Evolutionary conservation across 2,888 invertebrate species (phyloP).

Genomic region (Aricia artaxerxes): DNA sequence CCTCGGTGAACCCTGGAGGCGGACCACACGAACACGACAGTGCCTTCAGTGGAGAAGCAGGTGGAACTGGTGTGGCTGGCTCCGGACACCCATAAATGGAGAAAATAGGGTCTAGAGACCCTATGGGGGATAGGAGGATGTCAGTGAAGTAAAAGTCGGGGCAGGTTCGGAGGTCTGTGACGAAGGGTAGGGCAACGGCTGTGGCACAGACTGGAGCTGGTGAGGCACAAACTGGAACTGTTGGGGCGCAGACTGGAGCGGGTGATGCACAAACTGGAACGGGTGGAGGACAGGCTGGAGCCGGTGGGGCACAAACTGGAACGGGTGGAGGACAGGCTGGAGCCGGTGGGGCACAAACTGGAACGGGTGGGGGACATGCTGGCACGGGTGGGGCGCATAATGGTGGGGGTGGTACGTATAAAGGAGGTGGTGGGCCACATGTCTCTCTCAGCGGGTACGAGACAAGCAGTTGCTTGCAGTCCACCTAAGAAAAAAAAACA

Average conservation of each 20-base stretch:
- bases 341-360: neutral
- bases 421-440: conserved; percentile 7
- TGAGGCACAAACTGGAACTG: neutral
- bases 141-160: conserved; percentile 39
- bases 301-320: neutral
- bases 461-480: neutral
- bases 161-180: conserved; percentile 38
- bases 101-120: conserved; percentile 43
- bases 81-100: conserved; percentile 33
- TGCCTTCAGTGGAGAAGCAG: neutral
- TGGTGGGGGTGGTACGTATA: neutral
- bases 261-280: neutral
- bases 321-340: neutral
- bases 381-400: neutral
- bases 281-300: neutral
- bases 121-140: conserved; percentile 39
- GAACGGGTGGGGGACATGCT: neutral
- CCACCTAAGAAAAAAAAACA: neutral
- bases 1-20: conserved; percentile 17
- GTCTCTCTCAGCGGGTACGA: neutral
- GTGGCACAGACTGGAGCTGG: neutral
- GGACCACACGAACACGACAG: neutral
- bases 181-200: conserved; percentile 37
- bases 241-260: neutral
- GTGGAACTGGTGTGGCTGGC: neutral